These are phyloP conservation scores for Troides oblongomaculatus DNA, from an alignment of 2,888 invertebrate genomes.

Conservation along the genomic window DNA sequence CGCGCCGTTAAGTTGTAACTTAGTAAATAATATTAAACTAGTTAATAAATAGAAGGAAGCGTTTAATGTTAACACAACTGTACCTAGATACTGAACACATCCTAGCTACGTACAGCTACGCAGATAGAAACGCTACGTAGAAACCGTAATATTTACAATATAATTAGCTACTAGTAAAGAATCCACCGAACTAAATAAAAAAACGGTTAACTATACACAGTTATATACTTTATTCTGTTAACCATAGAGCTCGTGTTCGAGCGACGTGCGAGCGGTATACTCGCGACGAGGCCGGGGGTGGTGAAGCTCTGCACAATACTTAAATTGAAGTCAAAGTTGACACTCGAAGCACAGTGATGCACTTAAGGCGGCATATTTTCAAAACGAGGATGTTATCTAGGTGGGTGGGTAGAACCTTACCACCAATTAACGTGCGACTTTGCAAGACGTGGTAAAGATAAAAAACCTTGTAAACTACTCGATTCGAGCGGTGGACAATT, in stretches of 20 bases:
- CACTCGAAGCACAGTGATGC: too few relatives aligned
- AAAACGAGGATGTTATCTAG: too few relatives aligned
- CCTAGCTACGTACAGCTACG: constrained; percentile 76
- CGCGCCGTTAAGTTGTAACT: constrained; percentile 42
- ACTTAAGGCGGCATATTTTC: too few relatives aligned
- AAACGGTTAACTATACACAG: constrained; percentile 42
- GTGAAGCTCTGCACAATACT: too few relatives aligned
- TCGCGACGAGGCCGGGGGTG: too few relatives aligned
- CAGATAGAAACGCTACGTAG: constrained; percentile 64
- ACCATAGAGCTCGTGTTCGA: constrained; percentile 34
- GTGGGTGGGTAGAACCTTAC: too few relatives aligned
- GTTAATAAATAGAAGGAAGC: constrained; percentile 65
- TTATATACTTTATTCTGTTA: constrained; percentile 38
- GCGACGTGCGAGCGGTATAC: constrained; percentile 24
- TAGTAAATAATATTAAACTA: constrained; percentile 67
- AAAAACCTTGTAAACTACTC: too few relatives aligned
- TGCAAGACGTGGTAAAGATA: too few relatives aligned
- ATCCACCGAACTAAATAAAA: constrained; percentile 43
- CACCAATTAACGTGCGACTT: too few relatives aligned
- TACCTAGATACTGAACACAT: constrained; percentile 59
- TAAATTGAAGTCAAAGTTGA: too few relatives aligned
- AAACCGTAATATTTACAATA: constrained; percentile 64
- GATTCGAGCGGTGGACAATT: too few relatives aligned
- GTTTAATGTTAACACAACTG: constrained; percentile 34
- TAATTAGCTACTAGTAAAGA: constrained; percentile 56